Conservation (phyloP, 2,888 invertebrate species). For the Drosophila fulvimacula region DNA sequence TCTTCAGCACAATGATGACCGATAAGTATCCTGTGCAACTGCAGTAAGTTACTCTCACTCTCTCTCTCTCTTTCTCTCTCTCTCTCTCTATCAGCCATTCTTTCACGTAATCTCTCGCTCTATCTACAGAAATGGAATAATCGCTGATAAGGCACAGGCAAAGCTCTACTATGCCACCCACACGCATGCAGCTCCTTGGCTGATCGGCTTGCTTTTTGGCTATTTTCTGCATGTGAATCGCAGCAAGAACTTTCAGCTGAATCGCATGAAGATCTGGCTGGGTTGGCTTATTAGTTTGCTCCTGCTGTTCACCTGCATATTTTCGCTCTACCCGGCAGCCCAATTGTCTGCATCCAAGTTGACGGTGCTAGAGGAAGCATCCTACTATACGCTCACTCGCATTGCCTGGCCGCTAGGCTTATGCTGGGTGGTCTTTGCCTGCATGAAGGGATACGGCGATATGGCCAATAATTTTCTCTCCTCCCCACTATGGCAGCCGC, state of each 20-base stretch:
- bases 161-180: constrained; percentile 69
- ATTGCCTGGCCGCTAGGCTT: constrained; percentile 77
- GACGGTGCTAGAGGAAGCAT: constrained; percentile 60
- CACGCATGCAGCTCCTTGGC: constrained; percentile 73
- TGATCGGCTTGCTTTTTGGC: constrained; percentile 75
- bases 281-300: constrained; percentile 70
- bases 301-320: constrained; percentile 63
- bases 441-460: constrained; percentile 75
- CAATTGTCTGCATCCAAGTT: constrained; percentile 33
- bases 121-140: too few species aligned
- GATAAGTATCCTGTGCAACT: background rate
- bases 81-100: too few species aligned
- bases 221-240: constrained; percentile 68
- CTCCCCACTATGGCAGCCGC: constrained; percentile 75
- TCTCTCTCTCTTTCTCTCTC: too few species aligned
- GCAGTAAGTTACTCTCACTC: constrained; percentile 14
- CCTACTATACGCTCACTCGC: constrained; percentile 75
- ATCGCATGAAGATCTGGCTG: constrained; percentile 25
- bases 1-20: constrained; percentile 67
- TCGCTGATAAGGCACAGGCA: too few species aligned
- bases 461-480: constrained; percentile 73
- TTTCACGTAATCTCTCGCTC: too few species aligned
- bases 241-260: constrained; percentile 51
- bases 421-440: constrained; percentile 75
- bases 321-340: constrained; percentile 59